phyloP scores from a whole-genome alignment of 2,888 invertebrate species.

The Diarsia dahlii region DNA sequence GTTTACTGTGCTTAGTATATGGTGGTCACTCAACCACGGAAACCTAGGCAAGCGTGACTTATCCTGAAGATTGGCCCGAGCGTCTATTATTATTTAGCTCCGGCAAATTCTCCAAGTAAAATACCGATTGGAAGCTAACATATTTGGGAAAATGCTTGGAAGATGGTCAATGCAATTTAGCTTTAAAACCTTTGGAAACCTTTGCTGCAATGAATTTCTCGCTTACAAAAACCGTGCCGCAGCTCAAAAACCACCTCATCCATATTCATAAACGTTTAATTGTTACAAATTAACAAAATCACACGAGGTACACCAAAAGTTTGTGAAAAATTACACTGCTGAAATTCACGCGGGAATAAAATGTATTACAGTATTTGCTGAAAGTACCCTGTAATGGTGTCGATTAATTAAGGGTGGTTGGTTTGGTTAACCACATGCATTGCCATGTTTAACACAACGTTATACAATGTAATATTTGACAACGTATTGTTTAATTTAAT shows the following conservation, averaged over 20 bases:
- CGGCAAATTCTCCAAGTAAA: background rate
- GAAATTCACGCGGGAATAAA: constrained; percentile 43
- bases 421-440: constrained; percentile 31
- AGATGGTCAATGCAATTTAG: background rate
- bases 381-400: constrained; percentile 50
- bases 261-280: constrained; percentile 37
- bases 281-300: constrained; percentile 48
- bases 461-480: constrained; percentile 14
- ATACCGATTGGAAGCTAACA: too few species aligned
- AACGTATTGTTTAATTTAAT: constrained; percentile 41
- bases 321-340: constrained; percentile 34
- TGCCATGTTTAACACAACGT: constrained; percentile 39
- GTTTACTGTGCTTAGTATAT: too few species aligned
- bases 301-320: constrained; percentile 27
- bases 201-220: constrained; percentile 10
- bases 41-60: too few species aligned
- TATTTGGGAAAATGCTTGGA: background rate
- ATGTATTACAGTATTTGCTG: constrained; percentile 45
- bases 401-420: constrained; percentile 54
- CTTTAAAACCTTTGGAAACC: background rate
- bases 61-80: background rate
- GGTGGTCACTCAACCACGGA: background rate
- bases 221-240: constrained; percentile 15
- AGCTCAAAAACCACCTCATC: constrained; percentile 29
- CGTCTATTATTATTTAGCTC: background rate